These are phyloP conservation scores for Notamacropus eugenii DNA, from an alignment of 2,797 vertebrate genomes.

Conservation along the genomic window DNA sequence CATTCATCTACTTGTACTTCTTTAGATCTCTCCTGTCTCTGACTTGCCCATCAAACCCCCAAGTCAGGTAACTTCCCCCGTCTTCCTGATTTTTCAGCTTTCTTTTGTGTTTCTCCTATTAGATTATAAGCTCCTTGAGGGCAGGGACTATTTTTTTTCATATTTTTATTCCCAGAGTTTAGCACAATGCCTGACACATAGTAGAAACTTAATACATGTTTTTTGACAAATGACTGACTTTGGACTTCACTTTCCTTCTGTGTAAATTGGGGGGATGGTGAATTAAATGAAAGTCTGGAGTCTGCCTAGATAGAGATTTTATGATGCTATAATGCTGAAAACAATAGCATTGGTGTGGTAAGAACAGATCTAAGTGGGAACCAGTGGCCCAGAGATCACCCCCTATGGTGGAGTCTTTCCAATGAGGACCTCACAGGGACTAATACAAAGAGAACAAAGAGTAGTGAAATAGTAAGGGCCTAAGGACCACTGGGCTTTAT, in stretches of 20 bases:
- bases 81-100: neutral
- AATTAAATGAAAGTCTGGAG: neutral
- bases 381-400: neutral
- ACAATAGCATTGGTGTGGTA: neutral
- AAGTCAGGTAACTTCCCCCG: neutral
- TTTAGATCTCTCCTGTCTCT: neutral
- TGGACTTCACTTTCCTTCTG: neutral
- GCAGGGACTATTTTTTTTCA: neutral
- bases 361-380: neutral
- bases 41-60: neutral
- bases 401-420: neutral
- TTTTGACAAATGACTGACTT: neutral
- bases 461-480: neutral
- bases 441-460: neutral
- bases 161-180: neutral
- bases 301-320: neutral
- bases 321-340: neutral
- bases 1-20: neutral
- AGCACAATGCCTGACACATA: neutral
- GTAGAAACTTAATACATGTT: neutral
- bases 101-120: neutral
- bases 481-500: neutral
- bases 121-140: neutral
- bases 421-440: neutral
- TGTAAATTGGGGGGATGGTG: neutral